A percentile compares a stretch with the other conserved stretches of the same genome.
Evolutionary conservation across 92 coral and sea anemone genomes (phyloP).

Genomic region (Isaurus tuberculatus): DNA sequence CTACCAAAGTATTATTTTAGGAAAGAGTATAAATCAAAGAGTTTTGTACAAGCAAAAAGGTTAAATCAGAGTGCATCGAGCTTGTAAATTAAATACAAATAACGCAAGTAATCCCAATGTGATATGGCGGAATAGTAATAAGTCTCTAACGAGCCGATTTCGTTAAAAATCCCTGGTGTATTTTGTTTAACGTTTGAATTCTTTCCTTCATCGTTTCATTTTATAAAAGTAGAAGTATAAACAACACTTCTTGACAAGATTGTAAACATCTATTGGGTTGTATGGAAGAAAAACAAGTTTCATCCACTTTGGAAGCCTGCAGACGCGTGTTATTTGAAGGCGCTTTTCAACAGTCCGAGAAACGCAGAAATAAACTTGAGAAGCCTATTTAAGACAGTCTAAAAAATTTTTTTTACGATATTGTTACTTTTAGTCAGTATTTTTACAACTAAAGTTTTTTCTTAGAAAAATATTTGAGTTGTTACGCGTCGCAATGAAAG

Average conservation of each 20-base stretch:
- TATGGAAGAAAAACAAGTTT: neutral
- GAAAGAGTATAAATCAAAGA: neutral
- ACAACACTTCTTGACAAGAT: neutral
- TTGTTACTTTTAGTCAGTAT: neutral
- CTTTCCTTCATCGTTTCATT: neutral
- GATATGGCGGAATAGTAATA: neutral
- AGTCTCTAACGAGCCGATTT: neutral
- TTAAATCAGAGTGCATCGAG: neutral
- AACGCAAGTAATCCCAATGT: neutral
- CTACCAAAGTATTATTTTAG: neutral
- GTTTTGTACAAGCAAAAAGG: neutral
- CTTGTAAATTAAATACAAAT: no score
- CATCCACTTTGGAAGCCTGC: neutral
- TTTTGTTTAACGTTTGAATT: neutral
- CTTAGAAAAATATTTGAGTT: slow-evolving; percentile 7
- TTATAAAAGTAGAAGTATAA: neutral
- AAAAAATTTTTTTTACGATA: neutral
- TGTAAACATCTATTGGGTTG: neutral
- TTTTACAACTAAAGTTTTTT: neutral
- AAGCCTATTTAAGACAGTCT: neutral
- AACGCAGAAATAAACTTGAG: no score
- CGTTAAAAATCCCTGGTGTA: neutral
- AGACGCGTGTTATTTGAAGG: neutral
- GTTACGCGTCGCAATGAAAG: neutral
- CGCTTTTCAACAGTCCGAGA: neutral